These are phyloP conservation scores for Chymomyza amoena DNA, from an alignment of 2,888 invertebrate genomes.

Conservation along the genomic window DNA sequence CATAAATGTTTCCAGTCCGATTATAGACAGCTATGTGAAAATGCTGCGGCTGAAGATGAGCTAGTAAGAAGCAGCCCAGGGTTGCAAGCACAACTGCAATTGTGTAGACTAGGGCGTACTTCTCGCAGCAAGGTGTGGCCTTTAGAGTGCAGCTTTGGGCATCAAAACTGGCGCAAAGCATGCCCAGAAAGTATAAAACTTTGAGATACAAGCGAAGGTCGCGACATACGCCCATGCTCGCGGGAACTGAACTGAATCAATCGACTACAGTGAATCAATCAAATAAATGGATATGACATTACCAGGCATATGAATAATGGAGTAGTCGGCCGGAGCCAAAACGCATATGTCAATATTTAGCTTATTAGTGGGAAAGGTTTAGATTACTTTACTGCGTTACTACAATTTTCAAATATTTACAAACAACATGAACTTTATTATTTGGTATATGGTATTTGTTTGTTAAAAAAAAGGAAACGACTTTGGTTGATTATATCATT, in stretches of 20 bases:
- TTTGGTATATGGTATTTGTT: neutral
- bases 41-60: slow-evolving; percentile 16
- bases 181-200: slow-evolving; percentile 36
- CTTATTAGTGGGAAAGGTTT: neutral
- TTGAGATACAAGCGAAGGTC: slow-evolving; percentile 44
- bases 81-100: neutral
- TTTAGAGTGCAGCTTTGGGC: slow-evolving; percentile 25
- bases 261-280: slow-evolving; percentile 11
- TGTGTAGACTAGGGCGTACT: slow-evolving; percentile 32
- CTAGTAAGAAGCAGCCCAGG: slow-evolving; percentile 22
- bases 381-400: neutral
- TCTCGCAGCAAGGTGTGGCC: slow-evolving; percentile 28
- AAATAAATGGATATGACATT: slow-evolving; percentile 10
- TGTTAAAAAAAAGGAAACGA: too few relatives aligned
- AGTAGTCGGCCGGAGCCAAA: neutral
- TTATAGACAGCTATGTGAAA: slow-evolving; percentile 37
- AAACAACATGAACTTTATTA: neutral
- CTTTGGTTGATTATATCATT: too few relatives aligned
- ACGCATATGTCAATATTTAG: neutral
- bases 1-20: slow-evolving; percentile 52
- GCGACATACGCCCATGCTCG: slow-evolving; percentile 40
- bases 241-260: neutral
- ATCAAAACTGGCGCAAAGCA: slow-evolving; percentile 44
- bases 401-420: neutral
- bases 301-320: neutral